Conservation (phyloP, 2,888 invertebrate genomes). For the Busseola fusca region DNA sequence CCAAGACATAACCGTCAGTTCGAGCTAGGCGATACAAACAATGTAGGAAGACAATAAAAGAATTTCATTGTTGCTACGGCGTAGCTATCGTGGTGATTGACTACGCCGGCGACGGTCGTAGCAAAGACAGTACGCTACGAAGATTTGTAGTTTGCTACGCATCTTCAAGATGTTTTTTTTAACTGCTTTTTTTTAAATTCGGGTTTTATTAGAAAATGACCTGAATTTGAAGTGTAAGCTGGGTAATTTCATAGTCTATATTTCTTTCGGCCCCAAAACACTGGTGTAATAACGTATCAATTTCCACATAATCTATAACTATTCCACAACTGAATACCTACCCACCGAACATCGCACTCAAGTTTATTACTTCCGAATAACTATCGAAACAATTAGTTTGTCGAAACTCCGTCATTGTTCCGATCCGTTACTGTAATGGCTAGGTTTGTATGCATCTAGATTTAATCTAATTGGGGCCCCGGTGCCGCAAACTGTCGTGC, state of each 20-base stretch:
- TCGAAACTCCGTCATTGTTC: conserved; percentile 56
- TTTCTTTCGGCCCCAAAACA: background rate
- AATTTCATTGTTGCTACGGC: conserved; percentile 41
- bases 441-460: conserved; percentile 57
- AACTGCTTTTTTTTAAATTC: background rate
- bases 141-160: conserved; percentile 8
- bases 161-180: background rate
- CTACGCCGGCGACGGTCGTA: conserved; percentile 45
- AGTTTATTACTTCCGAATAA: conserved; percentile 60
- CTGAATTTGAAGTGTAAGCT: background rate
- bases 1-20: background rate
- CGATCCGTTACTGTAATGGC: conserved; percentile 47
- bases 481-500: conserved; percentile 57
- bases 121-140: conserved; percentile 27
- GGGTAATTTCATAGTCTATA: background rate
- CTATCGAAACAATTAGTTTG: conserved; percentile 59
- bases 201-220: background rate
- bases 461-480: conserved; percentile 57
- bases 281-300: background rate
- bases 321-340: conserved; percentile 14
- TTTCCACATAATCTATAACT: no score
- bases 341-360: conserved; percentile 25
- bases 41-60: conserved; percentile 25
- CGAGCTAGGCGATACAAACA: background rate
- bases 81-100: conserved; percentile 38